These are phyloP conservation scores for Cyrtorhinus lividipennis DNA, from an alignment of 1,140 invertebrate species.

Conservation along the genomic window DNA sequence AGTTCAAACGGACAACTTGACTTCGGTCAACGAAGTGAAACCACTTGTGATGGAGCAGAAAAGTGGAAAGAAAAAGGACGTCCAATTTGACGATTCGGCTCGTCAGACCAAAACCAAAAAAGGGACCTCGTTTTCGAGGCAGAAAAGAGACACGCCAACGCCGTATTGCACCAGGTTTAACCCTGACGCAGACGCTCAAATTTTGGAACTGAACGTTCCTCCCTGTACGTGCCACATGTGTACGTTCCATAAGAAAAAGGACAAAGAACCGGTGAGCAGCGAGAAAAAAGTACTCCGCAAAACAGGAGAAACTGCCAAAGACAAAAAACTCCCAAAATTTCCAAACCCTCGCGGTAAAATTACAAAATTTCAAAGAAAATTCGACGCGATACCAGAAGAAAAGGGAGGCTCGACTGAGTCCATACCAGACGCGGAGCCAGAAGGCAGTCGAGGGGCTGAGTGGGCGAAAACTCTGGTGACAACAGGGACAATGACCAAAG, in stretches of 20 bases:
- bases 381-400: conserved; percentile 26
- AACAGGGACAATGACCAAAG: conserved; percentile 5
- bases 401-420: conserved; percentile 21
- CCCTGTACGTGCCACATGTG: conserved; percentile 18
- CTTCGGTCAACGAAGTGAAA: not conserved
- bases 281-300: conserved; percentile 1
- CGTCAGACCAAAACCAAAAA: not conserved
- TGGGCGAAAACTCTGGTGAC: conserved; percentile 13
- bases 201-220: conserved; percentile 17
- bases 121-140: not conserved
- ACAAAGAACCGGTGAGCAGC: not conserved
- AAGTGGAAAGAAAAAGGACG: conserved; percentile 3
- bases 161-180: not conserved
- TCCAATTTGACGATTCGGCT: not conserved
- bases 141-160: conserved; percentile 7
- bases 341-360: not conserved
- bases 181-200: conserved; percentile 2
- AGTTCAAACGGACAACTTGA: not conserved
- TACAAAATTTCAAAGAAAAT: conserved; percentile 12
- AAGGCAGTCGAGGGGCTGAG: conserved; percentile 7
- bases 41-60: not conserved
- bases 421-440: conserved; percentile 6
- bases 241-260: conserved; percentile 11
- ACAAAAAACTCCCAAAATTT: conserved; percentile 9
- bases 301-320: not conserved